Evolutionary conservation across 2,888 invertebrate genomes (phyloP).

Genomic region (Oscheius myriophilus): DNA sequence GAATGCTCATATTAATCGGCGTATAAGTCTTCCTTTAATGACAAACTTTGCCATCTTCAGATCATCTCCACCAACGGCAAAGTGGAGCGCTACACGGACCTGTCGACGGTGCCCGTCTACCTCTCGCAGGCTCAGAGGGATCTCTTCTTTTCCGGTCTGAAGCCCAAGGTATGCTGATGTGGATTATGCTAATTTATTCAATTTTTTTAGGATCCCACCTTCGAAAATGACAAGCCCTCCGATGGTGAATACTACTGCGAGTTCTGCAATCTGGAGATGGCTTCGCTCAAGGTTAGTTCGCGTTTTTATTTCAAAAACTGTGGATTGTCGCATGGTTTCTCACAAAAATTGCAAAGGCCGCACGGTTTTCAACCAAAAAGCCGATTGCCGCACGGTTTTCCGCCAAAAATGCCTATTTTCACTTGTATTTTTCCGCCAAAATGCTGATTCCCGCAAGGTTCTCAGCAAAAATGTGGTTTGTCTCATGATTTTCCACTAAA

Average conservation of each 20-base stretch:
- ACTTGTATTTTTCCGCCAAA: no score
- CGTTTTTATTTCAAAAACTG: neutral
- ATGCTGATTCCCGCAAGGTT: no score
- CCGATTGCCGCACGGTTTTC: no score
- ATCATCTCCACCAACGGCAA: constrained; percentile 8
- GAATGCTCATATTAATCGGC: no score
- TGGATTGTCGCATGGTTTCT: no score
- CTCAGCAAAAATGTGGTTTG: no score
- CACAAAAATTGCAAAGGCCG: no score
- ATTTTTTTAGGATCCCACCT: neutral
- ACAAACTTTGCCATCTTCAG: neutral
- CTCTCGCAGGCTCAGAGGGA: constrained; percentile 20
- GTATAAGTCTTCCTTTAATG: no score
- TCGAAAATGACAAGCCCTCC: neutral
- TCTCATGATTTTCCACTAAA: no score
- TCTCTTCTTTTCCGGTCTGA: constrained; percentile 20
- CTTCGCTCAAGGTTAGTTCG: constrained; percentile 11
- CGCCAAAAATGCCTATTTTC: no score
- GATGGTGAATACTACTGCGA: constrained; percentile 16
- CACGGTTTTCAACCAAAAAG: no score
- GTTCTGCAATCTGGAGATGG: neutral
- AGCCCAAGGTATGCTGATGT: neutral
- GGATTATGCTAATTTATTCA: neutral
- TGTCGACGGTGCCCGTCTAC: constrained; percentile 21
- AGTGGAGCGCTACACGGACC: neutral